Evolutionary conservation across 1,140 invertebrate genomes (phyloP).

Genomic region (Acyrthosiphon pisum): DNA sequence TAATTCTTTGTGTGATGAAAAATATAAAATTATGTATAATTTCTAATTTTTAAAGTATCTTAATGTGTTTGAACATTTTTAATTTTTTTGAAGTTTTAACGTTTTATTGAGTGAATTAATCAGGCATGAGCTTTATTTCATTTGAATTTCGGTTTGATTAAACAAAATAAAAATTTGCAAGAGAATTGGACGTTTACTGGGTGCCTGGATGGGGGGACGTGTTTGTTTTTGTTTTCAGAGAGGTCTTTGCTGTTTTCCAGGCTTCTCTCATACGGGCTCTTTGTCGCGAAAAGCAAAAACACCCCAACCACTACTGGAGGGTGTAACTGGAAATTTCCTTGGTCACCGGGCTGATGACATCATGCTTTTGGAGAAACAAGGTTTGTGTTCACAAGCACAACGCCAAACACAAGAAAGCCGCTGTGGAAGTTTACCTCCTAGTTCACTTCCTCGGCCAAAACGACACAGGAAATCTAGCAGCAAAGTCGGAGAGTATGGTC

Average conservation of each 20-base stretch:
- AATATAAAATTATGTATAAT: neutral
- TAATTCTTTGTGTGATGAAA: neutral
- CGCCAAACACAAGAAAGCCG: conserved; percentile 67
- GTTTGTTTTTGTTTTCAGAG: conserved; percentile 69
- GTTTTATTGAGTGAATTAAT: conserved; percentile 31
- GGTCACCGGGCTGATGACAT: conserved; percentile 71
- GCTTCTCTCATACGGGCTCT: conserved; percentile 83
- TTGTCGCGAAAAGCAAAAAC: conserved; percentile 82
- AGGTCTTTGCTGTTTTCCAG: conserved; percentile 85
- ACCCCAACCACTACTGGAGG: conserved; percentile 80
- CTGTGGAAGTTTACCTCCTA: conserved; percentile 70
- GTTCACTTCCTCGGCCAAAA: conserved; percentile 72
- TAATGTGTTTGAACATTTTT: neutral
- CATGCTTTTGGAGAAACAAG: conserved; percentile 77
- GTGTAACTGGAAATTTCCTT: conserved; percentile 67
- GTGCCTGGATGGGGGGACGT: conserved; percentile 51
- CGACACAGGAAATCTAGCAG: conserved; percentile 65
- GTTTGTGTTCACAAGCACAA: conserved; percentile 76
- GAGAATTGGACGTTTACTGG: conserved; percentile 50
- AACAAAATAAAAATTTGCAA: conserved; percentile 23
- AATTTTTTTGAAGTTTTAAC: neutral
- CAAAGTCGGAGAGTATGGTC: conserved; percentile 61
- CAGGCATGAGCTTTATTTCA: conserved; percentile 48
- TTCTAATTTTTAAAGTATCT: neutral
- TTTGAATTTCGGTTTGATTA: conserved; percentile 46